Conservation (phyloP, 2,888 invertebrate species). For the Acanthosepion lycidas region DNA sequence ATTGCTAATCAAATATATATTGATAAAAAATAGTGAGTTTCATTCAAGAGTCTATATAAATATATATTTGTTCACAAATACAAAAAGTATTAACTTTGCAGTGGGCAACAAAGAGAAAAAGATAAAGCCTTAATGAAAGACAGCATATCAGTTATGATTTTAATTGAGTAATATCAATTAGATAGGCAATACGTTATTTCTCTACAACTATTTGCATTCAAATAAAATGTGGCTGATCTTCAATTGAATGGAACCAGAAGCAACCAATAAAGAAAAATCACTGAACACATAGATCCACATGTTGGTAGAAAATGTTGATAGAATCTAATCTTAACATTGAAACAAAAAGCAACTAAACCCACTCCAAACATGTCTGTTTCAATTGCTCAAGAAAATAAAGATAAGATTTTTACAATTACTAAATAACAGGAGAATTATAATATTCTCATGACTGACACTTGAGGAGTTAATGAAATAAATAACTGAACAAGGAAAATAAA, state of each 20-base stretch:
- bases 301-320: background rate
- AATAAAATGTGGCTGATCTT: background rate
- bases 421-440: background rate
- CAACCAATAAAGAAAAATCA: background rate
- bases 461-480: background rate
- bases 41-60: background rate
- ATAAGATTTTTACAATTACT: background rate
- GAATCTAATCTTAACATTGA: background rate
- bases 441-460: background rate
- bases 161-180: background rate
- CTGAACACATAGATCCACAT: background rate
- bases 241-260: conserved; percentile 33
- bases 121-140: background rate
- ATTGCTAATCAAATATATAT: background rate
- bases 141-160: background rate
- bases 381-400: background rate
- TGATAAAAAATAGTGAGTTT: background rate
- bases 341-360: background rate
- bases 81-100: too few species aligned
- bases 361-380: background rate
- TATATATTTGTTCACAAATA: too few species aligned
- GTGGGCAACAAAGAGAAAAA: too few species aligned
- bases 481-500: background rate
- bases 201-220: conserved; percentile 33
- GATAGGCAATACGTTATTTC: background rate